Conservation (phyloP, 2,797 vertebrate species). For the Rhynchonycteris naso region DNA sequence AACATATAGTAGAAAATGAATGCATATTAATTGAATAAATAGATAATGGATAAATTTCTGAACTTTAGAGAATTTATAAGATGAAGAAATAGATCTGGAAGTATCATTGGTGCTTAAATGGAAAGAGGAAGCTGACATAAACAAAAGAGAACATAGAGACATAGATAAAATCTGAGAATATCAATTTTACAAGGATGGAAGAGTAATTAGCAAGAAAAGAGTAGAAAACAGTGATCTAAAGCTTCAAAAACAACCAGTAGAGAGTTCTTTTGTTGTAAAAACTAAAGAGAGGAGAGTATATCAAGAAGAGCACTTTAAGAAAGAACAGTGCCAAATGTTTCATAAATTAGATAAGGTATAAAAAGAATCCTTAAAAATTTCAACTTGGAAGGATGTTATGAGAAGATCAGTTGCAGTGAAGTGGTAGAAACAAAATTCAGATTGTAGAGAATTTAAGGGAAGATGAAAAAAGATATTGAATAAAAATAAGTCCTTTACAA, state of each 20-base stretch:
- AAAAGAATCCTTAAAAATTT: neutral
- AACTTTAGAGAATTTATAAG: neutral
- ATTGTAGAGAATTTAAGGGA: neutral
- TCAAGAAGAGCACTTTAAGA: neutral
- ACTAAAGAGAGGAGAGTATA: neutral
- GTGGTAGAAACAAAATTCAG: neutral
- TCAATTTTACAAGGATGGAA: neutral
- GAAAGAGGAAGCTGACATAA: neutral
- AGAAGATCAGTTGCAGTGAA: neutral
- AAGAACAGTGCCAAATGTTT: neutral
- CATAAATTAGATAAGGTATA: neutral
- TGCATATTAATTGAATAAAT: neutral
- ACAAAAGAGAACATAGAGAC: neutral
- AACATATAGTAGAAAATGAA: neutral
- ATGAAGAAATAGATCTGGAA: neutral
- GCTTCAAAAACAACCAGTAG: neutral
- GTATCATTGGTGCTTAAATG: neutral
- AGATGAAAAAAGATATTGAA: neutral
- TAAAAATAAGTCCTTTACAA: slow-evolving; percentile 13
- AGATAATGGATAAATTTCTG: neutral
- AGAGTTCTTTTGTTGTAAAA: neutral
- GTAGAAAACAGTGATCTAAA: neutral
- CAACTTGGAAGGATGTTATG: neutral
- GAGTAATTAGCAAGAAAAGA: neutral
- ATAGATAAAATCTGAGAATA: neutral